Percentiles rank a stretch among this genome's conserved stretches.
These are phyloP conservation scores for Centropristis striata DNA, from an alignment of 2,113 vertebrate species.

Conservation along the genomic window DNA sequence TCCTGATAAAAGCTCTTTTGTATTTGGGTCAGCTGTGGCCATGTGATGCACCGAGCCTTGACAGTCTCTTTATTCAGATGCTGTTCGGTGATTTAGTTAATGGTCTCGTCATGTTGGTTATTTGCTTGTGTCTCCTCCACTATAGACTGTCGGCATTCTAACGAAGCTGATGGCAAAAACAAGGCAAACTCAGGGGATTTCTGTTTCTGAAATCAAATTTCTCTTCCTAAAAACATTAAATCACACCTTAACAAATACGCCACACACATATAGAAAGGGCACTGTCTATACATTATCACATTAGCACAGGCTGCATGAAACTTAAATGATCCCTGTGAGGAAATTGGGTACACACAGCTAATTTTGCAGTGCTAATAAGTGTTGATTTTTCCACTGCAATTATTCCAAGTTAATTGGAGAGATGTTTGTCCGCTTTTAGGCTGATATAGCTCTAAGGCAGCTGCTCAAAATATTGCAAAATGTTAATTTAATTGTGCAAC, in stretches of 20 bases:
- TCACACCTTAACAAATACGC: background rate
- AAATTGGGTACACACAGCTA: conserved; percentile 7
- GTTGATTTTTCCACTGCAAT: conserved; percentile 52
- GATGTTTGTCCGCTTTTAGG: conserved; percentile 21
- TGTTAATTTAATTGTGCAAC: conserved; percentile 17
- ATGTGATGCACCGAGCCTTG: conserved; percentile 45
- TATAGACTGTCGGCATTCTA: background rate
- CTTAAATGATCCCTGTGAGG: conserved; percentile 32
- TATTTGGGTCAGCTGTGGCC: conserved; percentile 65
- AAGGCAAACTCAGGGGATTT: background rate
- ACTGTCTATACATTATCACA: background rate
- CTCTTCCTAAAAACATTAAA: background rate
- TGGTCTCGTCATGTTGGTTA: conserved; percentile 19
- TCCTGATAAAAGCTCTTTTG: conserved; percentile 66
- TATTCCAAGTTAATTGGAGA: conserved; percentile 39
- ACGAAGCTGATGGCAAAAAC: background rate
- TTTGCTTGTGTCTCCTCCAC: conserved; percentile 5
- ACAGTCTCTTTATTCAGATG: conserved; percentile 41
- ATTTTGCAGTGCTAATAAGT: conserved; percentile 38
- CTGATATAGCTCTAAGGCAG: conserved; percentile 14
- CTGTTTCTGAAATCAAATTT: background rate
- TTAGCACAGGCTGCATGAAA: conserved; percentile 15
- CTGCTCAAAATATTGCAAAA: conserved; percentile 14
- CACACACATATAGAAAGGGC: background rate
- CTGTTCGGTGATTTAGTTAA: conserved; percentile 28